A percentile compares a stretch with the other conserved stretches of the same genome.
Evolutionary conservation across 2,113 vertebrate genomes (phyloP).

Genomic region (Helogale parvula): DNA sequence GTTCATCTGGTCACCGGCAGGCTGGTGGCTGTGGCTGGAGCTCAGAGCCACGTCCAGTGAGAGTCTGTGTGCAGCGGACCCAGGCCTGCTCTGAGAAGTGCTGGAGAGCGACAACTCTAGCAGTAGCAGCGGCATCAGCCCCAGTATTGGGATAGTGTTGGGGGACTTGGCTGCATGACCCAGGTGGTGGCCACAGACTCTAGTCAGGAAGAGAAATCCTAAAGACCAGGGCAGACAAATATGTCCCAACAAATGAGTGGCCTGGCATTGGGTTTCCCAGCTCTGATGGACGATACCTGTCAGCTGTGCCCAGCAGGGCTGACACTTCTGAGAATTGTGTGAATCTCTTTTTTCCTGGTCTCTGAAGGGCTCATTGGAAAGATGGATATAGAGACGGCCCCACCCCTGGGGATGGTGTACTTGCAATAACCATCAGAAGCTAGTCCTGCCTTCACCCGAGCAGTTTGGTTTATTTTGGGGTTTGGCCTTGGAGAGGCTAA

Average conservation of each 20-base stretch:
- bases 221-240: neutral
- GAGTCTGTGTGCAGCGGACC: neutral
- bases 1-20: neutral
- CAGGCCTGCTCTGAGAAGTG: neutral
- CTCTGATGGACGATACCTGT: neutral
- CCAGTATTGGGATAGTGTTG: neutral
- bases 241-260: no score
- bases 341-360: neutral
- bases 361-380: neutral
- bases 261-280: neutral
- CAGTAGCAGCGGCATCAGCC: neutral
- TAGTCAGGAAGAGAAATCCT: neutral
- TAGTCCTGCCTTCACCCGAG: neutral
- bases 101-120: neutral
- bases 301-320: neutral
- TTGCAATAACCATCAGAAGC: neutral
- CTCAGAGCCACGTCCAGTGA: neutral
- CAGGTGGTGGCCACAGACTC: neutral
- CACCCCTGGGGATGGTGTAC: neutral
- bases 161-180: neutral
- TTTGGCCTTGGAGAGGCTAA: neutral
- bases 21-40: neutral
- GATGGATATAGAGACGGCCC: neutral
- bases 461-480: neutral
- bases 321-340: neutral